A percentile compares a stretch with the other conserved stretches of the same genome.
These are phyloP conservation scores for Grallaria varia DNA, from an alignment of 2,113 vertebrate genomes.

Conservation along the genomic window DNA sequence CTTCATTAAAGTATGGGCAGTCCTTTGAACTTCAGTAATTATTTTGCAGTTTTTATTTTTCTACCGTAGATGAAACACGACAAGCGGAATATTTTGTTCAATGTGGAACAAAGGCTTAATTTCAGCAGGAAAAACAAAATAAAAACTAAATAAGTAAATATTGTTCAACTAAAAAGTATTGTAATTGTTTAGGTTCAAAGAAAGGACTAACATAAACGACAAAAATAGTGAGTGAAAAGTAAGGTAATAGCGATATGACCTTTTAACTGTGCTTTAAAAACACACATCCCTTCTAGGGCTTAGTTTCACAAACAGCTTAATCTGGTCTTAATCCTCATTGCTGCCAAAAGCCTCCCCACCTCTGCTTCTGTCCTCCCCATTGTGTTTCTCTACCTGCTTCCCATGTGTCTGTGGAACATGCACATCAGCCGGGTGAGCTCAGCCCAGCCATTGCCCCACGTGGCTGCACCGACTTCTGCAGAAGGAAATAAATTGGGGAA, in stretches of 20 bases:
- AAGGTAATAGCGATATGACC: not conserved
- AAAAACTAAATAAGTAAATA: not conserved
- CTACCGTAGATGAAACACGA: not conserved
- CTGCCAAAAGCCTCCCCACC: not conserved
- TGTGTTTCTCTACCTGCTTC: not conserved
- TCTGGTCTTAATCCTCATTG: not conserved
- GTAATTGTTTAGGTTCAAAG: not conserved
- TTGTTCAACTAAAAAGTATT: not conserved
- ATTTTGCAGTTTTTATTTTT: not conserved
- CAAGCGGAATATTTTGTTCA: not conserved
- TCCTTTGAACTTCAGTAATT: not conserved
- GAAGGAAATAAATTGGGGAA: not conserved
- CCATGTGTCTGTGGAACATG: not conserved
- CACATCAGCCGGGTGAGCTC: not conserved
- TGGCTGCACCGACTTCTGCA: accelerated
- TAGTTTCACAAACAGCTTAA: not conserved
- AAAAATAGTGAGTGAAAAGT: not conserved
- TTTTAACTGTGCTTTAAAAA: not conserved
- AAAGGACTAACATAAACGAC: not conserved
- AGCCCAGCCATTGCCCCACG: not conserved
- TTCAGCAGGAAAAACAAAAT: not conserved
- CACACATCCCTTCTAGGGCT: not conserved
- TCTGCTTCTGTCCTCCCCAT: not conserved
- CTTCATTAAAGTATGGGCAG: not conserved
- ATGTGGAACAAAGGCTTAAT: not conserved